Evolutionary conservation across 2,888 invertebrate species (phyloP).

Genomic region (Harpalus rufipes): DNA sequence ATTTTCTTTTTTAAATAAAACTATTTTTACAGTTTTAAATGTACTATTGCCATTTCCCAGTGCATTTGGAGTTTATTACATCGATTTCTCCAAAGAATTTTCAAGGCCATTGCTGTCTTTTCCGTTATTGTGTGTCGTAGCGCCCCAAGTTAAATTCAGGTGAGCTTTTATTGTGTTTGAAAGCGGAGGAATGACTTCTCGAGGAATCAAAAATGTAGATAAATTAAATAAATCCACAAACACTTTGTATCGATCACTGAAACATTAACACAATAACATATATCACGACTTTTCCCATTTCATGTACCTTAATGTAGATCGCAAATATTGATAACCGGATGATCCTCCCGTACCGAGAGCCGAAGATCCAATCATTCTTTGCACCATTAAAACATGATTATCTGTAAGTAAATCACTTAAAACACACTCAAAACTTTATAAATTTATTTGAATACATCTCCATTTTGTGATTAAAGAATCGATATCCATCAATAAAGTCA

Average conservation of each 20-base stretch:
- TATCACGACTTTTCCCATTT: not conserved
- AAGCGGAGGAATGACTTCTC: constrained; percentile 93
- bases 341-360: constrained; percentile 98
- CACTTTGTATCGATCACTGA: constrained; percentile 98
- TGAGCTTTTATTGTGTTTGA: constrained; percentile 89
- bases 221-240: constrained; percentile 98
- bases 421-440: not conserved
- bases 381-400: constrained; percentile 99
- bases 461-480: constrained; percentile 99
- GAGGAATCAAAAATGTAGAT: constrained; percentile 96
- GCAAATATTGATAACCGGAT: constrained; percentile 97
- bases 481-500: constrained; percentile 97
- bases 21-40: constrained; percentile 65
- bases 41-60: constrained; percentile 40
- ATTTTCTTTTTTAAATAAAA: constrained; percentile 44
- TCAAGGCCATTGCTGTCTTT: constrained; percentile 43
- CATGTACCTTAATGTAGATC: constrained; percentile 94
- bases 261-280: constrained; percentile 71
- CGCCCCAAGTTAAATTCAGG: constrained; percentile 81
- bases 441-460: constrained; percentile 90
- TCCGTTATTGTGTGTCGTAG: constrained; percentile 64
- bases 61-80: constrained; percentile 42
- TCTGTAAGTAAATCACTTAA: constrained; percentile 79
- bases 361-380: constrained; percentile 98
- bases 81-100: constrained; percentile 58